Base-by-base conservation (phyloP, 2,888 invertebrate genomes). In the Apantesis nais region DNA sequence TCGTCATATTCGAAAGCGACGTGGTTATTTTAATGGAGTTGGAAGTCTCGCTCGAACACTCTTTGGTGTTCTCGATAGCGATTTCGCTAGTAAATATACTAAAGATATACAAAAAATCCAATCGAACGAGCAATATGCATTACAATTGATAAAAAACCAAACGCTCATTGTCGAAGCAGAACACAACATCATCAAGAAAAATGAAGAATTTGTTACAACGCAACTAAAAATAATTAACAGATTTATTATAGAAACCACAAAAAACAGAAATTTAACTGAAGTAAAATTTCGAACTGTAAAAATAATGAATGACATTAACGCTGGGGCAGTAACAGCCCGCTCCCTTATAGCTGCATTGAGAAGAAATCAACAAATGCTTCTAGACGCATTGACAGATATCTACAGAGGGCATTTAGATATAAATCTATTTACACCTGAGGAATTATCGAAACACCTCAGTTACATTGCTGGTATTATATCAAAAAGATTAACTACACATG, bases 101-200 rank as follows among this genome's bases (percentile, higher is more conserved):
- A 25, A 62, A 5, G 62, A 68, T 9, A 68, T 68, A 52, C 62
- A 62, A 37, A 62, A 68, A 62, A 62, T 62, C 25, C 14, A 68
- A 62, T 52, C 52, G 16, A 67, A 67, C 41, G 67, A 67, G 48
- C 44, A 60, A 62, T 67, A 67, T 44, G 16, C 62, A 67, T 34
- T 67, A 48, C 67, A 67, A 14, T 34, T 67, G 31, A 67, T 67
- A 34, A 67, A 48, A 68, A 68, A 68, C 29, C 62, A 68, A 29
- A 68, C 62, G 52, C 62, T 68, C n/a, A 67, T 67, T 37, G 34
- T 67, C 0, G 67, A 68, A 29, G 34, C 67, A 39, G 52, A 62
- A 52, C 62, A 68, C 37, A 68, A 68, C 22, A 48, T 68, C 37
- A 62, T 39, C 8, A n/a, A 63, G 41, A 58, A 68, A 41, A 63